Conservation (phyloP, 2,113 vertebrate species). For the Brevimyrus niger region DNA sequence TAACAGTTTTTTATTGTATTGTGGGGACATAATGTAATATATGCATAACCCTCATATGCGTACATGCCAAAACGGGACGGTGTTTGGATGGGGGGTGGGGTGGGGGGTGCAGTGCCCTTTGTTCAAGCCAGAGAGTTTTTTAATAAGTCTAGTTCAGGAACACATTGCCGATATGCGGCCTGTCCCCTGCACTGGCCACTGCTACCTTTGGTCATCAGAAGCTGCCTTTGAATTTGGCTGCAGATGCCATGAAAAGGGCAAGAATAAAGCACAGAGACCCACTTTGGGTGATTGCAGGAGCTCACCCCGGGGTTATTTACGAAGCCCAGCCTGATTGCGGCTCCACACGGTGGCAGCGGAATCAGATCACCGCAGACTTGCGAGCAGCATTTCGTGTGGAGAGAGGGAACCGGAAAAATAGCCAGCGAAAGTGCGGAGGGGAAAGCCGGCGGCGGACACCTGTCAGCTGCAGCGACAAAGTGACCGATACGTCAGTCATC, state of each 20-base stretch:
- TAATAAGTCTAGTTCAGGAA: neutral
- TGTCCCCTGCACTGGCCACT: no score
- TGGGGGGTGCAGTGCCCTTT: neutral
- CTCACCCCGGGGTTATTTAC: neutral
- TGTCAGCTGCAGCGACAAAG: neutral
- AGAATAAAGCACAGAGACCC: neutral
- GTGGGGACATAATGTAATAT: neutral
- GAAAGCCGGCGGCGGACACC: neutral
- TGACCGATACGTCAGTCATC: neutral
- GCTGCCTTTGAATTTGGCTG: neutral
- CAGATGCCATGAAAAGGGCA: neutral
- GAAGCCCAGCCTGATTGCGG: neutral
- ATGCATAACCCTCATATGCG: neutral
- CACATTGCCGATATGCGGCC: neutral
- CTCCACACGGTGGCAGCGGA: neutral
- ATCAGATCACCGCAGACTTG: neutral
- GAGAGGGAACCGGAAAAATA: neutral
- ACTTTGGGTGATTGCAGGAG: neutral
- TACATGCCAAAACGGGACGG: neutral
- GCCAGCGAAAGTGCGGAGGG: neutral
- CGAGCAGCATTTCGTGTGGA: no score
- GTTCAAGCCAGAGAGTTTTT: neutral
- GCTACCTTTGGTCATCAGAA: neutral
- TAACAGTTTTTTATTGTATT: neutral
- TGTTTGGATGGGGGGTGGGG: neutral